Evolutionary conservation across 2,113 vertebrate genomes (phyloP), one percentile per base, ranked within the genome.

Genomic region (Atrichornis clamosus): DNA sequence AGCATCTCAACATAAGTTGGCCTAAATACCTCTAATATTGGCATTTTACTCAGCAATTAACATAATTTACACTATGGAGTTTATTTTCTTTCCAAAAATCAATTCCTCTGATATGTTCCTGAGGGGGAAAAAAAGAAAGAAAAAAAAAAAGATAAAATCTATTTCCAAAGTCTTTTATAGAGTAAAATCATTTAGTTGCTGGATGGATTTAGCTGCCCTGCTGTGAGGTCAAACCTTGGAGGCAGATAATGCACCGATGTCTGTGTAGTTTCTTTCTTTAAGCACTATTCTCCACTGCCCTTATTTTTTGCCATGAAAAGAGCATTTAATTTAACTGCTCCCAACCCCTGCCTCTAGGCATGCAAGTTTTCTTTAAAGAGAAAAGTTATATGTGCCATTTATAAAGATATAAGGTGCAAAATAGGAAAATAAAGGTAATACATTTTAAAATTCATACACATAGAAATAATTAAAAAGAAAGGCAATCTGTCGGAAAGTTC

Each of bases 391-490:
- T 2, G 16, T 20, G 9, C 3, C 27, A 26, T 32, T 78, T 22
- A 21, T 26, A 52, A 63, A 74, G 30, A 18, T 5, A 10, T 6
- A 27, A 30, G 0, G 1, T 2, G 3, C 4, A 24, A 77, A 94
- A 27, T 0, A 27, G 32, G 20, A 39, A 76, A 69, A 17, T 2
- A 20, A 47, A 47, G 8, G 13, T 15, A 12, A 33, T 0, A 0
- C 3, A 4, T 12, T 60, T 39, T 62, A 27, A 42, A 62, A 52
- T 1, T 28, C 15, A 27, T 3, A 11, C 2, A 3, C 4, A 3
- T 14, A 52, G 10, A 46, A 52, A 85, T 6, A n/a, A 26, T 39
- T 39, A 15, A 28, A 11, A 19, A 13, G 15, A 7, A 32, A 11
- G 3, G 13, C 8, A 30, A 41, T 23, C 22, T 60, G 6, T 11